Evolutionary conservation across 2,797 vertebrate species (phyloP).

Genomic region (Sebastes hubbsi): DNA sequence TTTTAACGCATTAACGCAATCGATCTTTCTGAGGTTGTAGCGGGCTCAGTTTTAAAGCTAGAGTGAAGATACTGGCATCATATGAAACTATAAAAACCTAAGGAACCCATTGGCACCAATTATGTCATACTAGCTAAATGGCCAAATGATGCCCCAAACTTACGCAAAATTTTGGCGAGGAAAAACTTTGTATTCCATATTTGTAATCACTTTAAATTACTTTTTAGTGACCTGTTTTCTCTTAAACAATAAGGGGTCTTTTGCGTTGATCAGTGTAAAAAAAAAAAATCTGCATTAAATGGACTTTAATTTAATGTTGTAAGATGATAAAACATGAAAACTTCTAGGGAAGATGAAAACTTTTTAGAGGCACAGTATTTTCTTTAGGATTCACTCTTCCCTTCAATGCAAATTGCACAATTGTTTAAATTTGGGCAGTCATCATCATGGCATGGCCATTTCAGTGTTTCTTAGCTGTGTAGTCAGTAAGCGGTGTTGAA

Average conservation of each 20-base stretch:
- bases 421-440: not conserved
- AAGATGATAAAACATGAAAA: not conserved
- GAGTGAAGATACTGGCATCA: too few species aligned
- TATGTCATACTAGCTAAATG: not conserved
- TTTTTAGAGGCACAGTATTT: not conserved
- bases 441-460: too few species aligned
- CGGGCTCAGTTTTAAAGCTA: too few species aligned
- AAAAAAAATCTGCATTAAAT: too few species aligned
- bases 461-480: not conserved
- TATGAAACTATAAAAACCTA: too few species aligned
- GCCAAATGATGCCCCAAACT: too few species aligned
- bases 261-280: not conserved
- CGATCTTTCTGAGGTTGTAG: too few species aligned
- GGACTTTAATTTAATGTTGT: not conserved
- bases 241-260: not conserved
- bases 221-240: not conserved
- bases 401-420: not conserved
- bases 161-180: too few species aligned
- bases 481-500: not conserved
- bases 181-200: not conserved
- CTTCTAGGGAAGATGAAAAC: not conserved
- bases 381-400: not conserved
- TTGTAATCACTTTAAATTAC: not conserved
- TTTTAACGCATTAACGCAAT: too few species aligned
- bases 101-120: too few species aligned